Base-by-base conservation (phyloP, 2,797 vertebrate genomes). In the Falco biarmicus region DNA sequence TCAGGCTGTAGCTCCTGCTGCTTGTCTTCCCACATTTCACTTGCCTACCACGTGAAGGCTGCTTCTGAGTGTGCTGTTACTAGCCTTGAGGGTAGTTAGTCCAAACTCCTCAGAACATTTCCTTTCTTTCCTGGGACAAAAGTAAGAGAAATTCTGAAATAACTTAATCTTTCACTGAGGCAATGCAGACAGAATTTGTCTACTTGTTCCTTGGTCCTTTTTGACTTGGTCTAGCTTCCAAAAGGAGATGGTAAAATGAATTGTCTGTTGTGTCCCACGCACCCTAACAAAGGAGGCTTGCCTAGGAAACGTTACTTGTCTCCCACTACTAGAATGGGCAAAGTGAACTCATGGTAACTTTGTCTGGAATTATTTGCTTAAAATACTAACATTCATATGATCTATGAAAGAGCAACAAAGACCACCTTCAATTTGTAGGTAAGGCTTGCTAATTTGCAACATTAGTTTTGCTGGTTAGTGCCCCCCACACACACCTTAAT, bases 391-490 rank as follows among this genome's bases (percentile, higher is more conserved):
- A 4, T 65, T 79, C 79, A 70, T 80, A 41, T 63, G 29, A 81
- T 86, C 61, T 68, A 2, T 70, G 74, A 87, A 94, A 92, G 25
- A 95, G 43, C 77, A 93, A 86, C 65, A 45, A 93, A 91, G 66
- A 80, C 93, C 63, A 61, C 83, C 78, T 94, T 95, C 86, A 76
- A 2, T 94, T 94, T 80, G 74, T 95, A 69, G 60, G 21, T 89
- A 92, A 97, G 66, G 71, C 86, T 95, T 96, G 75, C 87, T 97
- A 80, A 96, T 97, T 96, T 97, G 83, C 95, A 95, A 56, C 57
- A 21, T 94, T 76, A 84, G 77, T 97, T 97, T 96, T 97, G 79
- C 92, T 95, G 51, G 89, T 90, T 96, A 83, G 71, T 45, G 45
- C 45, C 45, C 47, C 47, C 21, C 12, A 16, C 41, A 43, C 41